Base-by-base conservation (phyloP, 2,888 invertebrate species). In the Lithophane socia region DNA sequence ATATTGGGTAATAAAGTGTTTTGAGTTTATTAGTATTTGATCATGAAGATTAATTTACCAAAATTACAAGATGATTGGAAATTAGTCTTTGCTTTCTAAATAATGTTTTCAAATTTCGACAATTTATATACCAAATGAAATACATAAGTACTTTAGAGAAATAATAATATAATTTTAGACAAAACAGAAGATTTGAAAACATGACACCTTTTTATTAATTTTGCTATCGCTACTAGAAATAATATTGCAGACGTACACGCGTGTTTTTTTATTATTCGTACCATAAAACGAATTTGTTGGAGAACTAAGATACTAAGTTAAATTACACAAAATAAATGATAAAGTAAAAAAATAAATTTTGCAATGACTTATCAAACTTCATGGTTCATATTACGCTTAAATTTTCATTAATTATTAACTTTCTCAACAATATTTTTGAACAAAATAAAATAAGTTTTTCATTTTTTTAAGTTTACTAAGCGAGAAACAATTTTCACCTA, bases 1-100 rank as follows among this genome's bases (percentile, higher is more conserved):
- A 29, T 75, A 58, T 44, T 68, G 67, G 65, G 66, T 24, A 49
- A 52, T 73, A 69, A 69, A 71, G 12, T 75, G 71, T 82, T 73
- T 87, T 79, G 42, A 37, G 44, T 65, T 49, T 80, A 71, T 64
- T 72, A 75, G 21, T 49, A 58, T 65, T 84, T 74, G 13, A 44
- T 64, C 18, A 52, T 61, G 21, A 75, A 77, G 75, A 77, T 72
- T 83, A 65, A 70, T 80, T 75, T 77, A 37, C 68, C 56, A 73
- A 81, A 71, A 61, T 79, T 66, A 70, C 29, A 72, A 24, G 29
- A 44, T 70, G 71, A 54, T 72, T 77, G 82, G 56, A 79, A 79
- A 79, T 79, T 79, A 78, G 79, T 88, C 84, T 79, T 86, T 85
- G 85, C 85, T 87, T 88, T 86, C 80, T 82, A 49, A 67, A 76